phyloP scores from a whole-genome alignment of 2,113 vertebrate genomes.

The Rhinoderma darwinii region DNA sequence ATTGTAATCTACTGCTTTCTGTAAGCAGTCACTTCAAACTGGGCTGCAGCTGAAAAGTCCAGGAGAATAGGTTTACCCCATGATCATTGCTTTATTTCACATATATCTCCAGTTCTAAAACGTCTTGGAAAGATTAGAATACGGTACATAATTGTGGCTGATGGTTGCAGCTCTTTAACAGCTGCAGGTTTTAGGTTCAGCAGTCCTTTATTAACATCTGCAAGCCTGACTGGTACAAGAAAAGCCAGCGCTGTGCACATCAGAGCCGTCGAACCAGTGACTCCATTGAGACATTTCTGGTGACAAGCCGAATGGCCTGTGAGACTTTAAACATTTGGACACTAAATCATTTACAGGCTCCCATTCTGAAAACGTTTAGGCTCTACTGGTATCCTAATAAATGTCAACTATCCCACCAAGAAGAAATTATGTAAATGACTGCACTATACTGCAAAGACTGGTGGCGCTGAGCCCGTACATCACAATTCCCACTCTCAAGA shows the following conservation, averaged over 20 bases:
- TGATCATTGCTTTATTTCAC: background rate
- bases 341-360: constrained; percentile 15
- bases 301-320: constrained; percentile 17
- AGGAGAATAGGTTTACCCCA: background rate
- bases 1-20: background rate
- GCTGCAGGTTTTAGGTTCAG: background rate
- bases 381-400: constrained; percentile 40
- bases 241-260: background rate
- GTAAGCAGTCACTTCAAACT: background rate
- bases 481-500: background rate
- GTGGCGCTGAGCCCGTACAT: background rate
- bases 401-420: constrained; percentile 40
- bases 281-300: constrained; percentile 24
- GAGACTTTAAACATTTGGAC: constrained; percentile 24
- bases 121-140: background rate
- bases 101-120: background rate
- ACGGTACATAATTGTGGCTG: background rate
- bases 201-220: too few species aligned
- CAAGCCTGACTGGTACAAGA: background rate
- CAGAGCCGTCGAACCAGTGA: background rate
- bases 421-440: constrained; percentile 33
- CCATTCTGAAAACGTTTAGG: background rate
- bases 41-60: background rate
- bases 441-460: background rate
- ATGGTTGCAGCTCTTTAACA: background rate